Conservation (phyloP, 2,113 vertebrate genomes). For the Anseranas semipalmata region DNA sequence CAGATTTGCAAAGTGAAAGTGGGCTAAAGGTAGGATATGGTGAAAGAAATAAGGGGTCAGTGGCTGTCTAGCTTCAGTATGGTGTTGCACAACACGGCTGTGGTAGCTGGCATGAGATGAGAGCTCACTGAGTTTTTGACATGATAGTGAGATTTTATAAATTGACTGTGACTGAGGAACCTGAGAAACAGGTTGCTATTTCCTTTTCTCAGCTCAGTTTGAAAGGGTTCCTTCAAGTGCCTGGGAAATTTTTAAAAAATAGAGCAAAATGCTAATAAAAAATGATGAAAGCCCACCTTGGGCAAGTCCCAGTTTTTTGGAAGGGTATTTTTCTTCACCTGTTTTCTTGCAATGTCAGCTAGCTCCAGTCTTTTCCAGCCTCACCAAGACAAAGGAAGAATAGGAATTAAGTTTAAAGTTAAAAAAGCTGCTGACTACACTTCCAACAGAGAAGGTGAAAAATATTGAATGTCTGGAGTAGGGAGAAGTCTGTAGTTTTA, state of each 20-base stretch:
- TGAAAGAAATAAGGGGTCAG: slow-evolving; percentile 22
- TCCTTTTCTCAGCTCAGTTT: not conserved
- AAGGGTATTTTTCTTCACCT: not conserved
- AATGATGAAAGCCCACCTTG: not conserved
- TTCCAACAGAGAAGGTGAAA: not conserved
- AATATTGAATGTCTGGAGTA: not conserved
- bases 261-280: not conserved
- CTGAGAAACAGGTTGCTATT: not conserved
- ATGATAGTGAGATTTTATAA: not conserved
- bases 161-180: not conserved
- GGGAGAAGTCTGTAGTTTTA: not conserved
- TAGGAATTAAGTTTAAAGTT: not conserved
- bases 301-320: not conserved
- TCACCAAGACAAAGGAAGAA: not conserved
- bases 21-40: slow-evolving; percentile 42
- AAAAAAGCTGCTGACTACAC: not conserved
- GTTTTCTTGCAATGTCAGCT: not conserved
- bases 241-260: not conserved
- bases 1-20: slow-evolving; percentile 7
- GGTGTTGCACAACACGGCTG: slow-evolving; percentile 17
- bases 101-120: slow-evolving; percentile 1
- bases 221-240: not conserved
- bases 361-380: not conserved
- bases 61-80: not conserved
- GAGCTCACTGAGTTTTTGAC: not conserved